phyloP scores from a whole-genome alignment of 2,113 vertebrate genomes.

The Chamaea fasciata region DNA sequence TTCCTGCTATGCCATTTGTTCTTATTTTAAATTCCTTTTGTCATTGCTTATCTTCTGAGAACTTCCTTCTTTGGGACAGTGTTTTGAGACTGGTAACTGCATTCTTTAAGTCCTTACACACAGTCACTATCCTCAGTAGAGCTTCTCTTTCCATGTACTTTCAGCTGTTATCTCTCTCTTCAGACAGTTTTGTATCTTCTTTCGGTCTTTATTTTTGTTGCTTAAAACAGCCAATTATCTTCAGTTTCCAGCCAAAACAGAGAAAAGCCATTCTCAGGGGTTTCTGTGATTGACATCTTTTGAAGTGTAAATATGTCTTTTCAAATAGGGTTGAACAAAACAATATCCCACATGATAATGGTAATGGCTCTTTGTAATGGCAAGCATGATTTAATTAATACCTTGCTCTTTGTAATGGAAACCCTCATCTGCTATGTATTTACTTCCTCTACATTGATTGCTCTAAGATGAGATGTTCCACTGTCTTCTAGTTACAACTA shows the following conservation, averaged over 20 bases:
- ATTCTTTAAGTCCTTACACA: neutral
- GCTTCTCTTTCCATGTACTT: neutral
- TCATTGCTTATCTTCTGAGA: neutral
- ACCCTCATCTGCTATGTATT: neutral
- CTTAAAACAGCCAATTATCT: neutral
- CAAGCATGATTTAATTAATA: neutral
- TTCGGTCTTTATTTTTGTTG: neutral
- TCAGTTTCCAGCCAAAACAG: neutral
- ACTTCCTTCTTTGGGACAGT: neutral
- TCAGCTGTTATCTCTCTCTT: neutral
- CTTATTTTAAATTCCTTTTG: neutral
- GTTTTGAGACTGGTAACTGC: neutral
- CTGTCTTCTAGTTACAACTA: neutral
- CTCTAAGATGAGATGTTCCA: neutral
- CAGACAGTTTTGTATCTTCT: neutral
- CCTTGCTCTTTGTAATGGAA: neutral
- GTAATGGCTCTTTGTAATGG: neutral
- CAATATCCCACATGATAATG: neutral
- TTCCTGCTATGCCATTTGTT: neutral
- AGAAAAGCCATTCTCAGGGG: neutral
- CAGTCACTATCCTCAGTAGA: neutral
- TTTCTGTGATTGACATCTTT: neutral
- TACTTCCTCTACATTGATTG: neutral
- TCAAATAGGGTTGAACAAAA: neutral
- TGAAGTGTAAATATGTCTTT: neutral